Base-by-base conservation (phyloP, 1,140 invertebrate species). In the Pogonognathellus flavescens region DNA sequence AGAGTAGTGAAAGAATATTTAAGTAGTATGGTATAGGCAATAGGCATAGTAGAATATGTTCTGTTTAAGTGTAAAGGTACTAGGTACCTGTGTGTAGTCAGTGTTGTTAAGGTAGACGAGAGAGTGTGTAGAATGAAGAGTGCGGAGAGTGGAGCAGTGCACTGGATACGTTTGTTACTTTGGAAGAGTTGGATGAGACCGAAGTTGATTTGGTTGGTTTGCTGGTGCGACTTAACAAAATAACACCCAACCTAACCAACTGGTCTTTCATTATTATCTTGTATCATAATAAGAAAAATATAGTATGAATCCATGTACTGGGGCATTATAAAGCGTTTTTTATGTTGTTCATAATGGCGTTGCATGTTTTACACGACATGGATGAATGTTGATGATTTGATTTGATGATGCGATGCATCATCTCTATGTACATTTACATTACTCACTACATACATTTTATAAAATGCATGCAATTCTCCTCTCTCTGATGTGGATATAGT, bases 351-450 rank as follows among this genome's bases (percentile, higher is more conserved):
- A 13, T 81, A 81, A 81, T 81, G 80, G 80, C 80, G 80, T 81
- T 81, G 80, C 80, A 81, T 81, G 80, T 81, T 81, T 81, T 81
- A 81, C 80, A 81, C 80, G 80, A 81, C 80, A 59, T 81, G 80
- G 80, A 81, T 81, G 80, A 81, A 81, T 81, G 80, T 81, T 81
- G 80, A 81, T 81, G 80, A 81, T 81, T 81, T 81, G 50, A 81
- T 81, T 81, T 53, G 80, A 81, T 81, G 80, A 81, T 81, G 53
- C 80, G 70, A 76, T 76, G 70, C 70, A 76, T 76, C 70, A 76
- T 76, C 70, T 76, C 70, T 49, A 76, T 76, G 70, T 76, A 50
- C 70, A 41, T 31, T 76, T 76, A 76, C 70, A 76, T 76, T 76
- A 76, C 70, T 76, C n/a, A 50, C 70, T 76, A 76, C 70, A 76